Base-by-base conservation (phyloP, 2,888 invertebrate genomes). In the Drosophila diplacantha region DNA sequence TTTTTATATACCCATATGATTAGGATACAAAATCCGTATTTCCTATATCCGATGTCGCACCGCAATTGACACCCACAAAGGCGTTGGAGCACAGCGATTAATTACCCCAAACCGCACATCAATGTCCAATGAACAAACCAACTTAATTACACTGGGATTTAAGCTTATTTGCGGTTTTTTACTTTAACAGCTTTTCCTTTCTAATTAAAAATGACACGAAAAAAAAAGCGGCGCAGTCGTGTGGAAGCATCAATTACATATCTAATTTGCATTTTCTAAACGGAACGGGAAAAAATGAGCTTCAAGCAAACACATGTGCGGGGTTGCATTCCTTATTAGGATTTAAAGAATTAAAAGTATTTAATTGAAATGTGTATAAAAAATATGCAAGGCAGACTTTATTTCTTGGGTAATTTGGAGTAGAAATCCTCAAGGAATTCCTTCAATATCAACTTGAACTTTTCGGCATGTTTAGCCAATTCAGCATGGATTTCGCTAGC, bases 401-500 rank as follows among this genome's bases (percentile, higher is more conserved):
- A 29, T 29, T 71, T 71, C 73, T 92, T 91, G 5, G 95, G 95
- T 12, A 92, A 92, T 44, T 91, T 91, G 16, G 90, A 89, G 85
- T 95, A 89, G 85, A 96, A 95, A 44, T 92, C 92, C 31, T 92
- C 91, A 61, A 93, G 87, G 74, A 96, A 90, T 6, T 90, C 90
- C 81, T 90, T 90, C 1, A 94, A 91, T 41, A 93, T 91, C 83
- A 92, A 91, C 88, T 93, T 93, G 66, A 95, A 92, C 83, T 91
- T 90, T 80, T 94, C 93, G 0, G 94, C 92, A 84, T 93, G 92
- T 64, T 91, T 91, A 41, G 95, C 86, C 9, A 96, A 88, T 50
- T 90, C 90, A n/a, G 91, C 89, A 87, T 93, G 94, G 81, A 93
- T 93, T 74, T 91, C 91, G 51, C 93, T 93, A 88, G 94, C 94